phyloP scores from a whole-genome alignment of 2,888 invertebrate genomes.

The Penaeus monodon region DNA sequence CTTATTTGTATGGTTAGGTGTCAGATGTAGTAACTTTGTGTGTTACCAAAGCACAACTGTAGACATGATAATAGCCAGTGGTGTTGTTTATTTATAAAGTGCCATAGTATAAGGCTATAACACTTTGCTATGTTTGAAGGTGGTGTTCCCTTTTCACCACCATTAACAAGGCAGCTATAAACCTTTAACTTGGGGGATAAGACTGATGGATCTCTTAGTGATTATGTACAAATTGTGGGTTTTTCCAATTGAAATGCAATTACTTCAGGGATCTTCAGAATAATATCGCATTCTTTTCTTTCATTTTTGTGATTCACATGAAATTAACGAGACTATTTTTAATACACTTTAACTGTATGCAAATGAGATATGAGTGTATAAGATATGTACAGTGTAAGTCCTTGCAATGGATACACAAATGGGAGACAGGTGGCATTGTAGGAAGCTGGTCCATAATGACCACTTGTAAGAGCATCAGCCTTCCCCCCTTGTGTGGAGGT shows the following conservation, averaged over 20 bases:
- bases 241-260: not conserved
- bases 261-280: constrained; percentile 2
- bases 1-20: too few species aligned
- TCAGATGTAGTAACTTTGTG: too few species aligned
- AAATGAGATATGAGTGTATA: too few species aligned
- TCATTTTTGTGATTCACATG: not conserved
- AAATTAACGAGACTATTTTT: not conserved
- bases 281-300: not conserved
- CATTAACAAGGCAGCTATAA: constrained; percentile 42
- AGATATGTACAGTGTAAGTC: too few species aligned
- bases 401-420: too few species aligned
- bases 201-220: not conserved
- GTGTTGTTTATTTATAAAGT: too few species aligned
- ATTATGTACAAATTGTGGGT: not conserved
- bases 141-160: constrained; percentile 12
- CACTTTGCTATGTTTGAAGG: too few species aligned
- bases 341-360: not conserved
- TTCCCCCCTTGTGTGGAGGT: constrained; percentile 16
- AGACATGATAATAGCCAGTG: too few species aligned
- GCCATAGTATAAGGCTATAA: too few species aligned
- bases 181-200: constrained; percentile 10
- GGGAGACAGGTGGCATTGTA: too few species aligned
- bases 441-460: too few species aligned
- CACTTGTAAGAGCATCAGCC: not conserved
- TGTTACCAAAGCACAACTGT: too few species aligned